phyloP scores from a whole-genome alignment of 2,113 vertebrate genomes.

The Butorides virescens region DNA sequence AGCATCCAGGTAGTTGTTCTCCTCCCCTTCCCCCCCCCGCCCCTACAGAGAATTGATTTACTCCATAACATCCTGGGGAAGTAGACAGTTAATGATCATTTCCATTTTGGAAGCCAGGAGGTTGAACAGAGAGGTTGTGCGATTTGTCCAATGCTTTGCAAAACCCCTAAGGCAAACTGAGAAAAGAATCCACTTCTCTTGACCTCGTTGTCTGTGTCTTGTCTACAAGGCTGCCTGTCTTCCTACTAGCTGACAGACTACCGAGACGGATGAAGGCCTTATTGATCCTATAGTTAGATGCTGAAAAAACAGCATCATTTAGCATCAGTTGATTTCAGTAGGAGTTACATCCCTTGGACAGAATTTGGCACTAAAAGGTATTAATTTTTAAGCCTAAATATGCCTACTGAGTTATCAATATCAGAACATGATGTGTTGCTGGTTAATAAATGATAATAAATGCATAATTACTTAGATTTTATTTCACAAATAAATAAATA shows the following conservation, averaged over 20 bases:
- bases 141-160: constrained; percentile 47
- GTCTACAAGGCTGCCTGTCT: constrained; percentile 30
- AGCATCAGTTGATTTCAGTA: background rate
- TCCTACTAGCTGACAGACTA: constrained; percentile 14
- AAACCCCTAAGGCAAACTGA: constrained; percentile 41
- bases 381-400: background rate
- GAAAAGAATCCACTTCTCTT: constrained; percentile 29
- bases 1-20: background rate
- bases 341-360: background rate
- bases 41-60: background rate
- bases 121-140: constrained; percentile 3
- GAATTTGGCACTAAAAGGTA: background rate
- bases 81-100: background rate
- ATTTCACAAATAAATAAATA: background rate
- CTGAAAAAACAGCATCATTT: background rate
- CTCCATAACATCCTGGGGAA: background rate
- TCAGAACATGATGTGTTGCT: background rate
- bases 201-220: constrained; percentile 13
- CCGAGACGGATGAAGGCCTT: background rate
- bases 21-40: too few species aligned
- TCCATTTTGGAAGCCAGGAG: constrained; percentile 12
- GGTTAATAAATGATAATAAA: background rate
- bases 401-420: background rate
- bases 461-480: background rate
- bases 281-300: constrained; percentile 2